Evolutionary conservation across 2,113 vertebrate species (phyloP).

Genomic region (Perccottus glenii): DNA sequence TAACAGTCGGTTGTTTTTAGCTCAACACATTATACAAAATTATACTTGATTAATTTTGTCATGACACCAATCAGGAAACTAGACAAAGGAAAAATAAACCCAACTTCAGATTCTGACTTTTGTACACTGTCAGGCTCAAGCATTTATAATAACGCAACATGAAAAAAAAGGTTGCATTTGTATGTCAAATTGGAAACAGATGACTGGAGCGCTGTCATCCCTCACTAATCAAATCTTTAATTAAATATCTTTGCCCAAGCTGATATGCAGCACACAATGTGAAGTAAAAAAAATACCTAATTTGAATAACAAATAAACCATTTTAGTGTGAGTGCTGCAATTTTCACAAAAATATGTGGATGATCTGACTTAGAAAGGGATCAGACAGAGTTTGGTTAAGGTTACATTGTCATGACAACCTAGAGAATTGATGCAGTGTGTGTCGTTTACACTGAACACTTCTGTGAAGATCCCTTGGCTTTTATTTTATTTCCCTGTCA

Average conservation of each 20-base stretch:
- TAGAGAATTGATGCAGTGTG: slow-evolving; percentile 17
- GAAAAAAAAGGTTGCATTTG: neutral
- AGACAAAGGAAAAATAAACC: neutral
- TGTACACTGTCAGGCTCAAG: neutral
- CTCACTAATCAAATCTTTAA: slow-evolving; percentile 53
- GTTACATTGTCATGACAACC: slow-evolving; percentile 71
- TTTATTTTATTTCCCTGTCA: slow-evolving; percentile 5
- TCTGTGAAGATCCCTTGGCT: slow-evolving; percentile 1
- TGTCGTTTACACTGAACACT: slow-evolving; percentile 2
- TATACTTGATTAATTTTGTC: neutral
- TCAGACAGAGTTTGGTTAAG: slow-evolving; percentile 57
- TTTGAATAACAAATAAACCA: slow-evolving; percentile 76
- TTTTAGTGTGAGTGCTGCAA: slow-evolving; percentile 64
- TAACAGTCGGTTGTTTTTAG: too few relatives aligned
- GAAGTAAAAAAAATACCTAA: slow-evolving; percentile 43
- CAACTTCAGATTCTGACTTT: neutral
- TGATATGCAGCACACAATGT: slow-evolving; percentile 25
- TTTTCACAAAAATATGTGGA: slow-evolving; percentile 52
- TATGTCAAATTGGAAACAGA: neutral
- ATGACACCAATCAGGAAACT: neutral
- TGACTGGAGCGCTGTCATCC: slow-evolving; percentile 17
- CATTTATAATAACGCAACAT: neutral
- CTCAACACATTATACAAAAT: neutral
- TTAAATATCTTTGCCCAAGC: slow-evolving; percentile 48
- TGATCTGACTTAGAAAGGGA: slow-evolving; percentile 58